Percentiles rank a stretch among this genome's conserved stretches.
Conservation (phyloP, 2,888 invertebrate genomes). For the Carabus problematicus region DNA sequence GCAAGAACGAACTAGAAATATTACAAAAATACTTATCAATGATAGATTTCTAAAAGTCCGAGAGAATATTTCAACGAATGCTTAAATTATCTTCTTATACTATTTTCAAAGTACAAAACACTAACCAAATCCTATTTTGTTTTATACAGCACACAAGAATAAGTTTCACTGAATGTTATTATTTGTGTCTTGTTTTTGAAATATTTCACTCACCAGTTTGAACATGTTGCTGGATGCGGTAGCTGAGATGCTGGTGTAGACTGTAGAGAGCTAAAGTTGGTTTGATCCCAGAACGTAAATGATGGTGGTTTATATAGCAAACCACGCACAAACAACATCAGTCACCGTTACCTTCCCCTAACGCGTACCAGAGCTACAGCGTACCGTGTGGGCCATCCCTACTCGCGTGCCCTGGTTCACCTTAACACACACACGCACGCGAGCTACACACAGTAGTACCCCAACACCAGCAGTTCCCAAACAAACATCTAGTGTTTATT, state of each 20-base stretch:
- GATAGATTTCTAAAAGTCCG: neutral
- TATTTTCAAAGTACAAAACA: too few species aligned
- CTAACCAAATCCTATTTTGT: too few species aligned
- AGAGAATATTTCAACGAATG: too few species aligned
- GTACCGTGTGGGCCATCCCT: neutral
- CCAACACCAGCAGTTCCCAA: neutral
- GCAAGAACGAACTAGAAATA: slow-evolving; percentile 61
- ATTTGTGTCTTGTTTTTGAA: slow-evolving; percentile 16
- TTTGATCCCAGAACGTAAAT: slow-evolving; percentile 14
- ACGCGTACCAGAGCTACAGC: neutral
- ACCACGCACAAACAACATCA: slow-evolving; percentile 4
- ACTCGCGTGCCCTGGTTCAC: neutral
- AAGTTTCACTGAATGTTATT: neutral
- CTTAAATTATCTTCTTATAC: too few species aligned
- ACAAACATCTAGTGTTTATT: too few species aligned
- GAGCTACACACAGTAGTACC: neutral
- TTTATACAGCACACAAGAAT: too few species aligned
- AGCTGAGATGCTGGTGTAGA: slow-evolving; percentile 25
- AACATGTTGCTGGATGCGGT: slow-evolving; percentile 49
- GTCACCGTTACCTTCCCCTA: slow-evolving; percentile 43
- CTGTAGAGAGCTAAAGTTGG: slow-evolving; percentile 33
- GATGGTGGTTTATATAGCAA: slow-evolving; percentile 37
- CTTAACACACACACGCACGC: neutral
- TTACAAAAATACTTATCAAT: neutral
- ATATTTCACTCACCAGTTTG: slow-evolving; percentile 50